phyloP scores from a whole-genome alignment of 2,888 invertebrate genomes.

The Lottia scabra region DNA sequence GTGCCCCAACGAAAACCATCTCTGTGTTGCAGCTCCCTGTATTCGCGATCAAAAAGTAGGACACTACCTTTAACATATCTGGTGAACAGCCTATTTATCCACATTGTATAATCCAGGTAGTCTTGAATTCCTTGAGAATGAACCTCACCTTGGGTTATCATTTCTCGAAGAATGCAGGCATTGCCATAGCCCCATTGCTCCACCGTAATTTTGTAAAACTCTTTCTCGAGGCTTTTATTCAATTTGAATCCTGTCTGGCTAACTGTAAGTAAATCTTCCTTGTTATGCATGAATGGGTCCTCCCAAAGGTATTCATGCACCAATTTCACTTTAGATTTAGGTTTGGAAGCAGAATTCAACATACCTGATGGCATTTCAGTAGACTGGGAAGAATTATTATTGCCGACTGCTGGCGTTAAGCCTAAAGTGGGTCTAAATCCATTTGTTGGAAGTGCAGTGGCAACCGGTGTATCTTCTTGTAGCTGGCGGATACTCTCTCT shows the following conservation, averaged over 20 bases:
- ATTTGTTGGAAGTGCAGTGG: no score
- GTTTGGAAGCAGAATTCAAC: no score
- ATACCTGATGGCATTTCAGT: no score
- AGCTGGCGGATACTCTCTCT: no score
- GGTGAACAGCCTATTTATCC: conserved; percentile 10
- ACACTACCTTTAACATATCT: conserved; percentile 22
- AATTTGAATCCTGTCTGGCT: neutral
- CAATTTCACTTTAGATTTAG: neutral
- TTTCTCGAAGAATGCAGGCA: conserved; percentile 17
- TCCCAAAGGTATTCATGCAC: neutral
- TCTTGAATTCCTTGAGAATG: conserved; percentile 15
- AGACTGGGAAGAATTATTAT: no score
- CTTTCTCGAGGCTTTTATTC: neutral
- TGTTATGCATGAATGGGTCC: neutral
- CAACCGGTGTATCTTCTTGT: no score
- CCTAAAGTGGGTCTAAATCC: no score
- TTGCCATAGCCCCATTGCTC: no score
- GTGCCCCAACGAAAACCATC: conserved; percentile 19
- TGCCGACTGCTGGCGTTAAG: no score
- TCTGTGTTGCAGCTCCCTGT: conserved; percentile 13
- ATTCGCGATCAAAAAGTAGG: conserved; percentile 23
- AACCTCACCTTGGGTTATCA: conserved; percentile 10
- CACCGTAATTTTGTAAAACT: neutral
- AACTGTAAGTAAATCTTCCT: neutral
- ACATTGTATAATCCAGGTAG: conserved; percentile 19